Base-by-base conservation (phyloP, 2,888 invertebrate species). In the Drosophila aldrichi region DNA sequence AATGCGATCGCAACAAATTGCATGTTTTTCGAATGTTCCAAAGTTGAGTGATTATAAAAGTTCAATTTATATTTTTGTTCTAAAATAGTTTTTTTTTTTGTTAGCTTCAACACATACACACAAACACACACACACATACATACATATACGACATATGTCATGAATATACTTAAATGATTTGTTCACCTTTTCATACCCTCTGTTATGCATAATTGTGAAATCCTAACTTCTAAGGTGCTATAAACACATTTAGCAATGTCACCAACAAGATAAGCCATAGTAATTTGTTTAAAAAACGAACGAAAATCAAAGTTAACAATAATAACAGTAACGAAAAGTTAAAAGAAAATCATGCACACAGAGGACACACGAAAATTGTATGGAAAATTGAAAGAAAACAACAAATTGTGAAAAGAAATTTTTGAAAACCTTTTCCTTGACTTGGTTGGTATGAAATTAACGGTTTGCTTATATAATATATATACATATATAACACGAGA, bases 391-490 rank as follows among this genome's bases (percentile, higher is more conserved):
- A 22, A 52, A 36, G 16, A 34, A 36, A 20, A 8, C 14, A 20
- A 58, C 60, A 3, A 51, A 32, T 51, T 52, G 25, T 55, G 40
- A 76, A 62, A 57, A 67, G 43, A 63, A 32, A 46, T 63, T 69
- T 61, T 78, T 60, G 56, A 57, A 70, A 72, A 67, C 81, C 70
- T 77, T 86, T 87, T 74, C 70, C 70, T 69, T 84, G 78, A 89
- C 88, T 87, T 78, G 79, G 85, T 84, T 84, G 90, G 86, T 82
- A 89, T 79, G 76, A 84, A 84, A 88, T 72, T 67, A 82, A 88
- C 88, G 88, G 90, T 88, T 88, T 89, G 88, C 90, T 84, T 89
- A 81, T 67, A 82, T 88, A 88, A 88, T 73, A 85, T 71, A 66
- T 59, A 75, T 49, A 38, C 9, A 25, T 25, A 25, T 38, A 34